phyloP scores from a whole-genome alignment of 2,888 invertebrate genomes.

The Coenonympha glycerion region DNA sequence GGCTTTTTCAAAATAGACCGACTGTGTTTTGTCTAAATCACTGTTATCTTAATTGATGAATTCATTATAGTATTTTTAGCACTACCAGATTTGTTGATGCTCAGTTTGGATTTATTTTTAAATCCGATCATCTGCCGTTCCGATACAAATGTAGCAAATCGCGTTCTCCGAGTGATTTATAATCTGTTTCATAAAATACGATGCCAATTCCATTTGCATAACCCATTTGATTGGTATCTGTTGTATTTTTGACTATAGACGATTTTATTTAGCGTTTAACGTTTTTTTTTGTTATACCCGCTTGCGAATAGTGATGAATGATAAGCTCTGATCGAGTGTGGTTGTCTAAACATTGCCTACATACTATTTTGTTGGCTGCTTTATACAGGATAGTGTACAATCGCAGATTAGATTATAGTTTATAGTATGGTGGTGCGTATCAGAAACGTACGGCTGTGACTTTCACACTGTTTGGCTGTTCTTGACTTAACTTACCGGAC shows the following conservation, averaged over 20 bases:
- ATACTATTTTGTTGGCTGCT: no score
- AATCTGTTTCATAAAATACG: background rate
- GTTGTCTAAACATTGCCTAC: no score
- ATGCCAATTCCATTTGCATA: background rate
- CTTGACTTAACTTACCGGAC: no score
- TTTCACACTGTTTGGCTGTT: no score
- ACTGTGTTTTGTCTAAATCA: background rate
- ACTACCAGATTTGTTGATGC: background rate
- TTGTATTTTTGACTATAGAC: background rate
- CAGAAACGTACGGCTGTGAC: no score
- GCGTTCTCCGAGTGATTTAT: background rate
- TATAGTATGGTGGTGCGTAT: no score
- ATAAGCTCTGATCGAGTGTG: no score
- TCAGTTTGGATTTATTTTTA: background rate
- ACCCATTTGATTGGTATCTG: background rate
- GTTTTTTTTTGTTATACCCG: no score
- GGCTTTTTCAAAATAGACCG: background rate
- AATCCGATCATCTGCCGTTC: background rate
- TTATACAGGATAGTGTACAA: no score
- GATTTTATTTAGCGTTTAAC: no score
- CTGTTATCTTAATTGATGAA: slow-evolving; percentile 4
- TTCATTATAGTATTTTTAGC: slow-evolving; percentile 6
- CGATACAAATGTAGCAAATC: background rate
- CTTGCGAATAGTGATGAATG: no score
- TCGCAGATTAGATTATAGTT: no score